Conservation (phyloP, 1,140 invertebrate genomes). For the Zelostemma sp. region DNA sequence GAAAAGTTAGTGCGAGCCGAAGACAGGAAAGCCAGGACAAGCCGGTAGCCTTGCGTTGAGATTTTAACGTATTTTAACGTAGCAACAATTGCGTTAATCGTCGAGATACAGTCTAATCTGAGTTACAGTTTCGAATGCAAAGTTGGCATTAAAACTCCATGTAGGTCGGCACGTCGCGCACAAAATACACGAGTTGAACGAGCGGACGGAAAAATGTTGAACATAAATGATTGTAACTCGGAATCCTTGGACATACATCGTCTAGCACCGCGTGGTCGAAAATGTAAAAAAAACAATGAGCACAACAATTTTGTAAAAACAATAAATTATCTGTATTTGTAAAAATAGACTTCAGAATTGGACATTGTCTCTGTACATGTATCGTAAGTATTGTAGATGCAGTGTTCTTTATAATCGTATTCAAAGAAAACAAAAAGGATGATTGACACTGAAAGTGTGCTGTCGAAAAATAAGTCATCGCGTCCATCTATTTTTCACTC, state of each 20-base stretch:
- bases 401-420: constrained; percentile 22
- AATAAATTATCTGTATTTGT: constrained; percentile 68
- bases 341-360: constrained; percentile 50
- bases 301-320: constrained; percentile 60
- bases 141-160: constrained; percentile 58
- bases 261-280: constrained; percentile 43
- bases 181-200: constrained; percentile 26
- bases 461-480: constrained; percentile 29
- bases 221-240: constrained; percentile 34
- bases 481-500: constrained; percentile 39
- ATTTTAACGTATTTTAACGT: no score
- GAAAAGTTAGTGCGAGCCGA: constrained; percentile 31
- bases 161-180: constrained; percentile 63
- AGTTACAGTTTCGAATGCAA: no score
- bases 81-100: constrained; percentile 32
- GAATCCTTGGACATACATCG: constrained; percentile 52
- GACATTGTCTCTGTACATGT: constrained; percentile 66
- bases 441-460: constrained; percentile 12
- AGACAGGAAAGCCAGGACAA: constrained; percentile 24
- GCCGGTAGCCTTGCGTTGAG: no score
- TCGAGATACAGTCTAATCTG: no score
- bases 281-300: constrained; percentile 46
- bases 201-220: no score
- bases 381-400: constrained; percentile 40
- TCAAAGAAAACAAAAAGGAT: constrained; percentile 6